Base-by-base conservation (phyloP, 2,113 vertebrate genomes). In the Trematomus loennbergii region DNA sequence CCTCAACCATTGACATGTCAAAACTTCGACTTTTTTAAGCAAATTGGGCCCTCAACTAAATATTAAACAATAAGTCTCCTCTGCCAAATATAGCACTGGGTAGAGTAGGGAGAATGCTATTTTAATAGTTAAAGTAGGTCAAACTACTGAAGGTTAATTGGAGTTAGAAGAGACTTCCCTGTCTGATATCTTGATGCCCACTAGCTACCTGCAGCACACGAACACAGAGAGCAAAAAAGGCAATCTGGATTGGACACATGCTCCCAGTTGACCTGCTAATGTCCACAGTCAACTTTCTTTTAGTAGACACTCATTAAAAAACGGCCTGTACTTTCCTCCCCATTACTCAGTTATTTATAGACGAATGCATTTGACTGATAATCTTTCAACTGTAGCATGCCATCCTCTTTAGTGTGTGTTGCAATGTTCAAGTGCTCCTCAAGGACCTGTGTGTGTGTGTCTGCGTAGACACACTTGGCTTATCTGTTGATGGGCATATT, bases 91-190 rank as follows among this genome's bases (percentile, higher is more conserved):
- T 90, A 90, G 75, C 50, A 40, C 33, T 43, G 33, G 9, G 48
- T 64, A 79, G 72, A 90, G 55, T 55, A 59, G 73, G 82, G 86
- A 87, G 54, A 58, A 16, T 8, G 60, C 74, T 89, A 84, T 90
- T 93, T 93, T 86, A 83, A 86, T 76, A 57, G 40, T 40, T 45
- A 82, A 93, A 86, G 78, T 93, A 75, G 92, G 92, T 85, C 83
- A 55, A 81, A 72, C 81, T 78, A 53, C 66, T 87, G 75, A 92
- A 92, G 89, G 91, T 92, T 92, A 91, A 92, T 91, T 90, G 89
- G 67, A 85, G 87, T 81, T 60, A 52, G 79, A 54, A 65, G 78
- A 85, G 40, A 82, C 78, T 83, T 85, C 20, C 59, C 70, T 79
- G 75, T 86, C 78, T 69, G 58, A 82, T 52, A 20, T 86, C 72